Conservation (phyloP, 2,797 vertebrate genomes). For the Arctocebus calabarensis region DNA sequence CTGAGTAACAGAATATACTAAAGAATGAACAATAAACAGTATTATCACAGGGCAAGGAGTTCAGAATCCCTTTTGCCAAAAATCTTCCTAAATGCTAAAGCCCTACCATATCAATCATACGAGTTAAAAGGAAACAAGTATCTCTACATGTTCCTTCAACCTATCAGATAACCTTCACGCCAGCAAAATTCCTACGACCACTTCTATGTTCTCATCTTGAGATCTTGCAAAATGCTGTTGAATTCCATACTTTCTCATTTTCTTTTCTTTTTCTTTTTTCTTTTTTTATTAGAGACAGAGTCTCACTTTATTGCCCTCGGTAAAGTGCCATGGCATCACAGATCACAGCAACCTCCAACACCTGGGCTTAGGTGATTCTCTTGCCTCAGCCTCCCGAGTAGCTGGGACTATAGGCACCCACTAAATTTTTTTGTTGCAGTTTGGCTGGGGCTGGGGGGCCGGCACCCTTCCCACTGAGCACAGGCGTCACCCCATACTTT, state of each 20-base stretch:
- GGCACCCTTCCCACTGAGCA: too few species aligned
- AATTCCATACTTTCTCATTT: background rate
- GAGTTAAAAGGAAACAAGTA: background rate
- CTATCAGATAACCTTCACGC: background rate
- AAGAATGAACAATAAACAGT: background rate
- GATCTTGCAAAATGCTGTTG: conserved; percentile 17
- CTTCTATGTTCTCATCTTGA: background rate
- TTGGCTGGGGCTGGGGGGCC: too few species aligned
- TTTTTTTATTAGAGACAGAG: too few species aligned
- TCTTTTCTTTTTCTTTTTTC: background rate
- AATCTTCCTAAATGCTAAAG: background rate
- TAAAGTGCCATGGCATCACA: too few species aligned
- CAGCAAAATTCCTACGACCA: background rate
- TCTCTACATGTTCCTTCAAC: background rate
- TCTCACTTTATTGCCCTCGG: too few species aligned
- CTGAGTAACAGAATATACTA: background rate
- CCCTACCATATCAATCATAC: background rate
- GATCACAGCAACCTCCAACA: too few species aligned
- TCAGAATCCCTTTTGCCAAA: background rate
- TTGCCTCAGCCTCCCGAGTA: too few species aligned
- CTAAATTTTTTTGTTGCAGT: too few species aligned
- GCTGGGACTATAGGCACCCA: too few species aligned
- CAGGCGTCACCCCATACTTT: background rate
- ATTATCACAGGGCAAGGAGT: background rate
- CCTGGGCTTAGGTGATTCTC: too few species aligned